Conservation (phyloP, 2,888 invertebrate species). For the Parochlus steinenii region DNA sequence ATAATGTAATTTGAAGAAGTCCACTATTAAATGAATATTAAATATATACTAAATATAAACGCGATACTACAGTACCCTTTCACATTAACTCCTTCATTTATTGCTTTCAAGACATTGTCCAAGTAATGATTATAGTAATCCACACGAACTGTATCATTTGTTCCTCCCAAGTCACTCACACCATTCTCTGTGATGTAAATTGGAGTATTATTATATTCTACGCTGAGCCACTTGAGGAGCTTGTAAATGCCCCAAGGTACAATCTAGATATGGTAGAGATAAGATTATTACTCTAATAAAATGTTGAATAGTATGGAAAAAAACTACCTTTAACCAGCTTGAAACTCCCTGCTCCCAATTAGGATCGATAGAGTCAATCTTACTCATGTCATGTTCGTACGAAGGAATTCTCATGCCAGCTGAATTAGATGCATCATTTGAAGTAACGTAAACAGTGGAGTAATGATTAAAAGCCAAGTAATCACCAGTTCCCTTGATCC, state of each 20-base stretch:
- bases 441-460: conserved; percentile 35
- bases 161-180: conserved; percentile 32
- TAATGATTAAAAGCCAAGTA: conserved; percentile 63
- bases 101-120: conserved; percentile 25
- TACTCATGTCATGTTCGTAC: conserved; percentile 43
- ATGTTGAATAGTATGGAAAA: neutral
- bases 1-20: too few relatives aligned
- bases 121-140: conserved; percentile 33
- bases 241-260: conserved; percentile 49
- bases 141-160: conserved; percentile 34
- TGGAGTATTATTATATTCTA: conserved; percentile 38
- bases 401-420: conserved; percentile 33
- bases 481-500: conserved; percentile 45
- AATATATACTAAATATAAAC: too few relatives aligned
- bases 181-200: conserved; percentile 46
- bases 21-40: too few relatives aligned
- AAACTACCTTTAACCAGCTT: conserved; percentile 40
- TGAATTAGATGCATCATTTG: conserved; percentile 27
- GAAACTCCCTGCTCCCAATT: conserved; percentile 44
- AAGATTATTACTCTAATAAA: too few relatives aligned
- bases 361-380: conserved; percentile 36
- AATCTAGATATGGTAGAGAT: too few relatives aligned
- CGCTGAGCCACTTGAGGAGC: conserved; percentile 42
- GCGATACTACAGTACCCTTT: too few relatives aligned
- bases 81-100: conserved; percentile 39